phyloP scores from a whole-genome alignment of 1,140 invertebrate genomes.

The Nixonia krombeini region DNA sequence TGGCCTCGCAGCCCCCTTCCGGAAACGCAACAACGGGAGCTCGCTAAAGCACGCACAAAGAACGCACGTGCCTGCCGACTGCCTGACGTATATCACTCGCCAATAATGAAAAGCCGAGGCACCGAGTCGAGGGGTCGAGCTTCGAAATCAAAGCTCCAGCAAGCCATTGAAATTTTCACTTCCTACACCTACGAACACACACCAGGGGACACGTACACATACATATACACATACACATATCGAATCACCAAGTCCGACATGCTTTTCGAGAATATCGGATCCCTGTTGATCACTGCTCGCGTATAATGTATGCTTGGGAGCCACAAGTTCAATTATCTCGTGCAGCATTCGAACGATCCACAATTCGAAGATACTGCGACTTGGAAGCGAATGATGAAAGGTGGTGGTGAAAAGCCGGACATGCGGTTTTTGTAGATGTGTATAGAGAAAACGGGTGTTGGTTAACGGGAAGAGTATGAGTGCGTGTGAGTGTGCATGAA shows the following conservation, averaged over 20 bases:
- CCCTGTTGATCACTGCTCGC: too few relatives aligned
- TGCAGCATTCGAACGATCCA: too few relatives aligned
- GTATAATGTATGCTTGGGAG: too few relatives aligned
- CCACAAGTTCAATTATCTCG: too few relatives aligned
- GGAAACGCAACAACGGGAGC: slow-evolving; percentile 29
- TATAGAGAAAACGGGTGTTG: neutral
- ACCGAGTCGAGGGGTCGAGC: neutral
- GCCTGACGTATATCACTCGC: slow-evolving; percentile 38
- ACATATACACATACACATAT: neutral
- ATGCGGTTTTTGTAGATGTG: neutral
- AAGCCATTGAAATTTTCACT: slow-evolving; percentile 1
- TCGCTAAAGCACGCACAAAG: slow-evolving; percentile 44
- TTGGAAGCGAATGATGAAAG: neutral
- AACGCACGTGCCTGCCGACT: slow-evolving; percentile 46
- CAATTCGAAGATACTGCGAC: too few relatives aligned
- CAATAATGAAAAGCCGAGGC: slow-evolving; percentile 28
- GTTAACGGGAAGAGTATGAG: too few relatives aligned
- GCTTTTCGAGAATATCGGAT: neutral
- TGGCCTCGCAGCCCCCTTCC: slow-evolving; percentile 37
- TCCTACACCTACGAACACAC: too few relatives aligned
- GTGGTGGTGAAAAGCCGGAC: neutral
- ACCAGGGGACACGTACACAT: neutral
- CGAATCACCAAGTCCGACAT: neutral
- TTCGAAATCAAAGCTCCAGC: neutral
- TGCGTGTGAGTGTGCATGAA: too few relatives aligned